A percentile compares a stretch with the other conserved stretches of the same genome.
These are phyloP conservation scores for Marcusenius ussheri DNA, from an alignment of 2,113 vertebrate genomes.

Conservation along the genomic window DNA sequence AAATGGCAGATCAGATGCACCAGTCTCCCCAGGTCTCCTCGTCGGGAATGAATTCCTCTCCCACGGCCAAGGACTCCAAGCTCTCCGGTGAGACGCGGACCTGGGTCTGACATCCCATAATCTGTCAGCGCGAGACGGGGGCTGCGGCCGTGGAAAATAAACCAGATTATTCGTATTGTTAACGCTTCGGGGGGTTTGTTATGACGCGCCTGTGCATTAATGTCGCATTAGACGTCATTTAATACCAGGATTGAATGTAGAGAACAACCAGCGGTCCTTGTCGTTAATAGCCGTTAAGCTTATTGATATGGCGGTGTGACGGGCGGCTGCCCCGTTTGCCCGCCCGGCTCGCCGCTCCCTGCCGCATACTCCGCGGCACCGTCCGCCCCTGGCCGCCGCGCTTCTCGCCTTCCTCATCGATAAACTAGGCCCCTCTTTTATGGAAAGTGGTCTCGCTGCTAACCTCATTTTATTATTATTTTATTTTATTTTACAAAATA, in stretches of 20 bases:
- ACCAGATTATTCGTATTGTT: background rate
- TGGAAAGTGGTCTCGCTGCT: background rate
- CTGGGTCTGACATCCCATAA: background rate
- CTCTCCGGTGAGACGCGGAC: conserved; percentile 3
- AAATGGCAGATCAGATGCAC: conserved; percentile 16
- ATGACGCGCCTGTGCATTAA: background rate
- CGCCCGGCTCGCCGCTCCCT: background rate
- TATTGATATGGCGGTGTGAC: background rate
- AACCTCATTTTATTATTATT: background rate
- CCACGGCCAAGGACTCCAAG: background rate
- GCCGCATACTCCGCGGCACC: background rate
- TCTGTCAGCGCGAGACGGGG: background rate
- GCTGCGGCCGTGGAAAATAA: background rate
- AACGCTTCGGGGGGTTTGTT: background rate
- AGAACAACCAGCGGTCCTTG: background rate
- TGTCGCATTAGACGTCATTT: background rate
- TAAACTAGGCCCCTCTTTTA: background rate
- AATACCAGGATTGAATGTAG: background rate
- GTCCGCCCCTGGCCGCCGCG: background rate
- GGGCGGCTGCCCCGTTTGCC: background rate
- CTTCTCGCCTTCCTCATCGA: background rate
- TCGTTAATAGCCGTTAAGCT: background rate
- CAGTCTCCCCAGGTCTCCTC: conserved; percentile 21
- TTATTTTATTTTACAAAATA: background rate
- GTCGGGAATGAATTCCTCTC: conserved; percentile 10